A percentile compares a stretch with the other conserved stretches of the same genome.
Conservation (phyloP, 2,113 vertebrate species). For the Galemys pyrenaicus region DNA sequence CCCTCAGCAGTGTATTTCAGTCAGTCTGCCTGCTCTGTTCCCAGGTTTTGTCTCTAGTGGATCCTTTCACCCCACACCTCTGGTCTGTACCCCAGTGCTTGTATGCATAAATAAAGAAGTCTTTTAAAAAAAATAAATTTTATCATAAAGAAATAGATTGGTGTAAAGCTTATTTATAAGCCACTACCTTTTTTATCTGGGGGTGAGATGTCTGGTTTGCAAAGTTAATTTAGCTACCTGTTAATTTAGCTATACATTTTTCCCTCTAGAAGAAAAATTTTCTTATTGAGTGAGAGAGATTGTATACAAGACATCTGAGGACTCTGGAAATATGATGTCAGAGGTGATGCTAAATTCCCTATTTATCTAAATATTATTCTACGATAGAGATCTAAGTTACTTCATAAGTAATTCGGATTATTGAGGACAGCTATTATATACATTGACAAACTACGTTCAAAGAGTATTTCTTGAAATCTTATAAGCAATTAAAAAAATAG, state of each 20-base stretch:
- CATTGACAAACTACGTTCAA: background rate
- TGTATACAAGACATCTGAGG: background rate
- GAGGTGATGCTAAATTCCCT: background rate
- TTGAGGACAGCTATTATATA: background rate
- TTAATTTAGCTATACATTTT: background rate
- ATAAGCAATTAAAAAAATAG: background rate
- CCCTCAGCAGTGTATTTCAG: too few relatives aligned
- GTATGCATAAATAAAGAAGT: too few relatives aligned
- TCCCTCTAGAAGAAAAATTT: background rate
- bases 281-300: background rate
- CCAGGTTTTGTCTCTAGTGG: too few relatives aligned
- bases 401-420: background rate
- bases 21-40: too few relatives aligned
- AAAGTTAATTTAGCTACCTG: background rate
- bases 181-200: background rate
- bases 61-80: too few relatives aligned
- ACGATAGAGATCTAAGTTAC: background rate
- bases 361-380: background rate
- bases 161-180: background rate
- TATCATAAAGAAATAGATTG: background rate
- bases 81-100: too few relatives aligned
- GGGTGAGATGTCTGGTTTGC: background rate
- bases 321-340: background rate
- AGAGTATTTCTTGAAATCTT: background rate
- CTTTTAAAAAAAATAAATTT: background rate